phyloP scores from a whole-genome alignment of 2,113 vertebrate species.

The Syngnathus scovelli region DNA sequence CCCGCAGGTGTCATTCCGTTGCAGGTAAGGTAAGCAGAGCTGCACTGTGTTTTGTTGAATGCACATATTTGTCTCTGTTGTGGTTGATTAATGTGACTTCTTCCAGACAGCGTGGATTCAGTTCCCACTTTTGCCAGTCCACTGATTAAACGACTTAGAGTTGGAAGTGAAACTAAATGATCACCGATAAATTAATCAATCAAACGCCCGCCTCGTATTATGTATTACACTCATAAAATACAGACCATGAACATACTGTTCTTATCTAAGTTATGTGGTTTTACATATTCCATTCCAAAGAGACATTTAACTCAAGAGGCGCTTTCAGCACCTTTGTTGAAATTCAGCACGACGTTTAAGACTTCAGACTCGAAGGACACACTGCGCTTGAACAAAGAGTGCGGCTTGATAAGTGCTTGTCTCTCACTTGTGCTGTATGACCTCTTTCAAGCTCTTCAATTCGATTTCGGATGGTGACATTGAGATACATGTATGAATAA shows the following conservation, averaged over 20 bases:
- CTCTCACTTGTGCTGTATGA: background rate
- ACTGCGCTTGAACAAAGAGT: background rate
- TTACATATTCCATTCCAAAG: constrained; percentile 36
- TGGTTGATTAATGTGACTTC: no score
- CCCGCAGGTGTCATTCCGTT: no score
- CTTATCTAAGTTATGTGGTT: background rate
- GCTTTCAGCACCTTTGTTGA: constrained; percentile 25
- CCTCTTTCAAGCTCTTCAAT: constrained; percentile 3
- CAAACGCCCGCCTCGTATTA: background rate
- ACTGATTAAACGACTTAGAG: no score
- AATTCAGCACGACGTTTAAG: constrained; percentile 11
- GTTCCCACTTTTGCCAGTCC: no score
- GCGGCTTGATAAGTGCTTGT: background rate
- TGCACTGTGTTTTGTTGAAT: no score
- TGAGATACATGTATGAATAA: background rate
- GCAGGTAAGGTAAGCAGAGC: no score
- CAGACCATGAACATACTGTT: background rate
- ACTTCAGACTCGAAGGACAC: constrained; percentile 8
- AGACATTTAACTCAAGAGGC: constrained; percentile 40
- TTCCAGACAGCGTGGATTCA: no score
- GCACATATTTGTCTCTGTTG: no score
- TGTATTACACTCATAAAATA: background rate
- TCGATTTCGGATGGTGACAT: background rate
- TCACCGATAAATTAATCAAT: background rate
- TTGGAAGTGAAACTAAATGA: no score